phyloP scores from a whole-genome alignment of 2,113 vertebrate species.

The Clarias gariepinus region DNA sequence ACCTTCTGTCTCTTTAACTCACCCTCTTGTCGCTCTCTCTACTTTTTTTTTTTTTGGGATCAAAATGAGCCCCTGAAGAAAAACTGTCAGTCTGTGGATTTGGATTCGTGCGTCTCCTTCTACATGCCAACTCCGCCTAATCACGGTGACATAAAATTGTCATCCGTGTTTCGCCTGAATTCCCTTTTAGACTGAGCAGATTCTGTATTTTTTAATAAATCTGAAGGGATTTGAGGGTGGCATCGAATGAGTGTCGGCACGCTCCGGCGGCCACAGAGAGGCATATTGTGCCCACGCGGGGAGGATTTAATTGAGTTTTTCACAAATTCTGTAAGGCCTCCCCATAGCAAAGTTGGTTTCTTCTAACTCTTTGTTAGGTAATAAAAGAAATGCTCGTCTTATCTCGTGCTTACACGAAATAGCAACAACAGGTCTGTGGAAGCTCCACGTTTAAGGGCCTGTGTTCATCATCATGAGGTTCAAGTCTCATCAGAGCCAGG shows the following conservation, averaged over 20 bases:
- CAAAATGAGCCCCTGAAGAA: conserved; percentile 49
- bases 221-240: conserved; percentile 54
- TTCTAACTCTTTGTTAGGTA: conserved; percentile 35
- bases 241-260: conserved; percentile 51
- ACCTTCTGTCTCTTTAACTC: conserved; percentile 2
- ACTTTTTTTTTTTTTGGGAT: background rate
- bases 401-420: conserved; percentile 3
- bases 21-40: background rate
- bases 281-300: conserved; percentile 38
- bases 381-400: background rate
- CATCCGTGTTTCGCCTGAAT: conserved; percentile 49
- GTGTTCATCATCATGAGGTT: background rate
- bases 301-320: conserved; percentile 54
- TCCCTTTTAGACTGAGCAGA: conserved; percentile 42
- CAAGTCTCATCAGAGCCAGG: background rate
- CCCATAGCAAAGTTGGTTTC: conserved; percentile 28
- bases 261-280: conserved; percentile 50
- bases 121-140: conserved; percentile 44
- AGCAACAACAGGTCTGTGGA: conserved; percentile 12
- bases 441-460: background rate
- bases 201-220: conserved; percentile 57
- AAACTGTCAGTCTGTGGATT: conserved; percentile 47
- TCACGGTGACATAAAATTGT: conserved; percentile 51
- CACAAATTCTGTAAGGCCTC: conserved; percentile 24
- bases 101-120: conserved; percentile 26